Evolutionary conservation across 2,888 invertebrate genomes (phyloP).

Genomic region (Drosophila melanosoma): DNA sequence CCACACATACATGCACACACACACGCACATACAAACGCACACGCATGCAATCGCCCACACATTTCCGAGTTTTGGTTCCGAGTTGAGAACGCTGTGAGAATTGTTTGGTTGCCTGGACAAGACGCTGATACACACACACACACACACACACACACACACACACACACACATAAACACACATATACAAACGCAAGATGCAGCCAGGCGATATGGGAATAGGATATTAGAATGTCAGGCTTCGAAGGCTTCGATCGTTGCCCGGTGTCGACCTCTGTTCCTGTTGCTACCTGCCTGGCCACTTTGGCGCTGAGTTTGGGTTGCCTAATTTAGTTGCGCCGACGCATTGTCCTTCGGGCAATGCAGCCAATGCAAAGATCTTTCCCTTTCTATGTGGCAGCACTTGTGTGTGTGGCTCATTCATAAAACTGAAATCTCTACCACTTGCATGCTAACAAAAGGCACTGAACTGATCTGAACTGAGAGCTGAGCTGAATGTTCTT

Average conservation of each 20-base stretch:
- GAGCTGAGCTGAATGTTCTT: slow-evolving; percentile 48
- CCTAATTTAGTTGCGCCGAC: slow-evolving; percentile 82
- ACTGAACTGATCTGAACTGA: slow-evolving; percentile 52
- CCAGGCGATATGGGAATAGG: slow-evolving; percentile 68
- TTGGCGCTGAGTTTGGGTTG: slow-evolving; percentile 67
- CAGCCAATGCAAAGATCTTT: slow-evolving; percentile 19
- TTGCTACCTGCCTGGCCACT: slow-evolving; percentile 71
- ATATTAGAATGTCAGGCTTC: slow-evolving; percentile 61
- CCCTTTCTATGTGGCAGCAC: slow-evolving; percentile 28
- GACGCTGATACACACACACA: slow-evolving; percentile 14
- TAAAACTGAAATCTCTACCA: slow-evolving; percentile 69
- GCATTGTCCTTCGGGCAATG: slow-evolving; percentile 39
- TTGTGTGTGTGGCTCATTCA: slow-evolving; percentile 67
- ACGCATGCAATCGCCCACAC: slow-evolving; percentile 62
- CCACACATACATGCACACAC: slow-evolving; percentile 37
- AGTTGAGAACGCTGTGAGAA: slow-evolving; percentile 69
- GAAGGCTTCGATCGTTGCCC: slow-evolving; percentile 24
- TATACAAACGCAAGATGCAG: slow-evolving; percentile 62
- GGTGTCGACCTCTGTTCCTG: slow-evolving; percentile 4
- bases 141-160: no score
- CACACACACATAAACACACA: not conserved
- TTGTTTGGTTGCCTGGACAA: slow-evolving; percentile 51
- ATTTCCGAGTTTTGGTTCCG: slow-evolving; percentile 69
- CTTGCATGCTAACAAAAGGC: slow-evolving; percentile 60
- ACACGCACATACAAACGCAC: slow-evolving; percentile 10